Percentiles rank a stretch among this genome's conserved stretches.
These are phyloP conservation scores for Plebejus anna DNA, from an alignment of 2,888 invertebrate species.

Conservation along the genomic window DNA sequence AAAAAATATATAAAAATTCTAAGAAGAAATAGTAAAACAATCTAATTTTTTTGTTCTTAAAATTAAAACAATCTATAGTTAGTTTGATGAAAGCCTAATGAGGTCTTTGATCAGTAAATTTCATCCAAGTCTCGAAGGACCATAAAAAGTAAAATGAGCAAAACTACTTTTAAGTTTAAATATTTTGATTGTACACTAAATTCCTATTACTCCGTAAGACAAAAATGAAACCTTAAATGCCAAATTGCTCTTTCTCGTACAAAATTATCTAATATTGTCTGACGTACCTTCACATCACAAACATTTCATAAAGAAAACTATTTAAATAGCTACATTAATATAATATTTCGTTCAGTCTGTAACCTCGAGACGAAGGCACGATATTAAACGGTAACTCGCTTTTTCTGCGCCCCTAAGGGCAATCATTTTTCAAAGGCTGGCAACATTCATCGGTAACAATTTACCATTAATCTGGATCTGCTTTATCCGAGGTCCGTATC, in stretches of 20 bases:
- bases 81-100: no score
- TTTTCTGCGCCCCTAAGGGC: neutral
- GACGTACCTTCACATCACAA: constrained; percentile 1
- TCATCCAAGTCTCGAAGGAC: no score
- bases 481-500: neutral
- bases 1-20: no score
- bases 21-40: no score
- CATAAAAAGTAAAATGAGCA: no score
- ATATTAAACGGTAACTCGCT: constrained; percentile 1
- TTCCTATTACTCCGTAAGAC: neutral
- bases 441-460: neutral
- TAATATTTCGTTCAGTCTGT: neutral
- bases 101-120: no score
- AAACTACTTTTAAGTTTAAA: no score
- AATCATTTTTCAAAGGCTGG: neutral
- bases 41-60: no score
- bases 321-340: neutral
- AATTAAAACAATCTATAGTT: no score
- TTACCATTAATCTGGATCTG: neutral
- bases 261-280: neutral
- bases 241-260: neutral
- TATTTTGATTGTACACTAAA: no score
- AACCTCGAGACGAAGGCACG: neutral
- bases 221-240: neutral
- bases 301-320: constrained; percentile 1